Percentiles rank a stretch among this genome's conserved stretches.
Conservation (phyloP, 2,888 invertebrate genomes). For the Lucinisca nassula region DNA sequence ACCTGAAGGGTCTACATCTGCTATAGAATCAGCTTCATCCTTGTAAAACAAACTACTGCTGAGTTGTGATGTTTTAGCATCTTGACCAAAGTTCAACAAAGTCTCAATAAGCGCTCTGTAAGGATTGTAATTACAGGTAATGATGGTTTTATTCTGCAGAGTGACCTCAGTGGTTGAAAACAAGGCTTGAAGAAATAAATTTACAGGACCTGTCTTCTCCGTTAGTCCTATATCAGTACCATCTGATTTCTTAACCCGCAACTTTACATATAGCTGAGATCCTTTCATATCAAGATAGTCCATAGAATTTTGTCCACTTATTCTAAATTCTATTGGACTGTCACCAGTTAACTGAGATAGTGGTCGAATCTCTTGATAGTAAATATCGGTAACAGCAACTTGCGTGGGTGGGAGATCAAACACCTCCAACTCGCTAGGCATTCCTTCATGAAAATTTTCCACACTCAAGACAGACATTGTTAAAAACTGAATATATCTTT, state of each 20-base stretch:
- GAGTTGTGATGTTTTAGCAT: background rate
- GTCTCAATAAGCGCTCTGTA: background rate
- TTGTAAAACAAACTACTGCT: background rate
- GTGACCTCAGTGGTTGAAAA: background rate
- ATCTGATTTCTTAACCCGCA: constrained; percentile 21
- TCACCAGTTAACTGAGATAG: constrained; percentile 40
- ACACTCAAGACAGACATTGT: constrained; percentile 39
- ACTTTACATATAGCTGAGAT: constrained; percentile 41
- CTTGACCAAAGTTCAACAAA: background rate
- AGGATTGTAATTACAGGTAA: background rate
- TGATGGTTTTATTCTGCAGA: background rate
- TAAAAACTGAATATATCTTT: background rate
- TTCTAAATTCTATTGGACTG: constrained; percentile 41
- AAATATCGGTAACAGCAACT: constrained; percentile 26
- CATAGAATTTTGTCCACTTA: constrained; percentile 39
- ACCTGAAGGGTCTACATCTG: background rate
- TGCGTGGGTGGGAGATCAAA: constrained; percentile 48
- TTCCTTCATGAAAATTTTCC: constrained; percentile 42
- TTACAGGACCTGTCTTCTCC: background rate
- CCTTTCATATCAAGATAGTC: constrained; percentile 40
- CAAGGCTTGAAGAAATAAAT: background rate
- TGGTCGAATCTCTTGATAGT: constrained; percentile 36
- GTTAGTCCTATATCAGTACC: constrained; percentile 3
- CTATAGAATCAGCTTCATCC: background rate
- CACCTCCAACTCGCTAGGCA: constrained; percentile 29